These are phyloP conservation scores for Eupithecia inturbata DNA, from an alignment of 2,888 invertebrate species.

Conservation along the genomic window DNA sequence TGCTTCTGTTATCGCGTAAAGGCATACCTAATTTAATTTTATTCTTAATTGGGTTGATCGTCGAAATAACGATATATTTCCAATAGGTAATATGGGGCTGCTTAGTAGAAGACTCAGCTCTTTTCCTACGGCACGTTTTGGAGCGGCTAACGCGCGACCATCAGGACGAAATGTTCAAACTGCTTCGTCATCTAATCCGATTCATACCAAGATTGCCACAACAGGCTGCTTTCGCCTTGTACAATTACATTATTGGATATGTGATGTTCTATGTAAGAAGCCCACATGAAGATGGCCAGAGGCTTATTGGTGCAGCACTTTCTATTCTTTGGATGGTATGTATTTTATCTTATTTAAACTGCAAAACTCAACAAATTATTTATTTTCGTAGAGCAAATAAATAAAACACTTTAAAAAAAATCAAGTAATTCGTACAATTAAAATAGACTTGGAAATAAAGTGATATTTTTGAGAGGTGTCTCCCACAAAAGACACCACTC, in stretches of 20 bases:
- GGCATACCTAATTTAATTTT: too few relatives aligned
- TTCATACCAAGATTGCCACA: constrained; percentile 97
- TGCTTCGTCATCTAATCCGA: constrained; percentile 94
- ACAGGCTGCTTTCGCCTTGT: constrained; percentile 98
- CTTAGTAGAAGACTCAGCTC: constrained; percentile 97
- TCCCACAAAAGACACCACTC: too few relatives aligned
- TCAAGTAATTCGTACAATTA: too few relatives aligned
- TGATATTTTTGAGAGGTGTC: too few relatives aligned
- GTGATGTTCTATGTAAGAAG: constrained; percentile 99
- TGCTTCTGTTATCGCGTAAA: too few relatives aligned
- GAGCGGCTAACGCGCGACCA: constrained; percentile 97
- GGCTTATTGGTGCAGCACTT: constrained; percentile 96
- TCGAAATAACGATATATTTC: too few relatives aligned
- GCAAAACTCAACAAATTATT: too few relatives aligned
- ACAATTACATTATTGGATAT: constrained; percentile 99
- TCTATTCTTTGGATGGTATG: constrained; percentile 98
- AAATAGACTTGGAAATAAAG: too few relatives aligned
- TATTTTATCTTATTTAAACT: constrained; percentile 20
- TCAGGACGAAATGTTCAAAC: constrained; percentile 97
- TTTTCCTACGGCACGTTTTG: constrained; percentile 97
- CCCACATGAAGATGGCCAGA: constrained; percentile 97
- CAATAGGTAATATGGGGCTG: constrained; percentile 97
- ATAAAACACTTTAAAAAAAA: too few relatives aligned
- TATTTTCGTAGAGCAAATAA: too few relatives aligned
- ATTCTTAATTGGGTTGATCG: too few relatives aligned